Conservation (phyloP, 1,140 invertebrate genomes). For the Tenebrio molitor region DNA sequence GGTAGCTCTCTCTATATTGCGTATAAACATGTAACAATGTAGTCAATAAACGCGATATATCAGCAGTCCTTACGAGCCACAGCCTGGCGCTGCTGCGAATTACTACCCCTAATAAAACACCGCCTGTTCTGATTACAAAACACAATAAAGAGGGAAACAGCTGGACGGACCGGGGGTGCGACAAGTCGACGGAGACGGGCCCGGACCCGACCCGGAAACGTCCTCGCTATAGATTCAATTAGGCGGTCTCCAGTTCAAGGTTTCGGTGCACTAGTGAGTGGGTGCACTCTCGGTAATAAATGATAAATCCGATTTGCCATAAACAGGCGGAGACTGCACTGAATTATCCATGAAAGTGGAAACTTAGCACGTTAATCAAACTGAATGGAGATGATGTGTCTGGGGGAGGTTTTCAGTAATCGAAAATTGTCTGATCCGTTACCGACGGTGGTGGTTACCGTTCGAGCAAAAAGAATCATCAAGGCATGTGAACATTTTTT, state of each 20-base stretch:
- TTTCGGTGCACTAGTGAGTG: neutral
- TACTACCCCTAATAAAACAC: constrained; percentile 57
- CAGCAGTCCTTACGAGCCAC: constrained; percentile 52
- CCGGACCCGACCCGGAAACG: constrained; percentile 25
- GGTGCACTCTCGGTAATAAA: constrained; percentile 4
- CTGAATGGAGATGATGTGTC: too few species aligned
- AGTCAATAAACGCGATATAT: constrained; percentile 58
- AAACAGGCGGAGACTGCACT: too few species aligned
- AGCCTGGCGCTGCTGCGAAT: constrained; percentile 53
- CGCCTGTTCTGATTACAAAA: constrained; percentile 57
- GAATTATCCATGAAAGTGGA: too few species aligned
- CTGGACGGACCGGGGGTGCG: constrained; percentile 41
- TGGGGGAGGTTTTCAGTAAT: too few species aligned
- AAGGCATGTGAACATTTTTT: too few species aligned
- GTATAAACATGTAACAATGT: constrained; percentile 44
- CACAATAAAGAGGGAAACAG: constrained; percentile 55
- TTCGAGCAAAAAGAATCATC: too few species aligned
- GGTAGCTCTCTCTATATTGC: constrained; percentile 31
- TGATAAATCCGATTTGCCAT: constrained; percentile 3
- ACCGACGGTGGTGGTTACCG: too few species aligned
- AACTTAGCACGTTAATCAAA: too few species aligned
- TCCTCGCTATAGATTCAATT: constrained; percentile 25
- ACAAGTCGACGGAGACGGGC: constrained; percentile 9
- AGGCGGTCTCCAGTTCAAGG: constrained; percentile 2
- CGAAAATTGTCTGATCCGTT: too few species aligned